Conservation (phyloP, 2,888 invertebrate species). For the Orthosia incerta region DNA sequence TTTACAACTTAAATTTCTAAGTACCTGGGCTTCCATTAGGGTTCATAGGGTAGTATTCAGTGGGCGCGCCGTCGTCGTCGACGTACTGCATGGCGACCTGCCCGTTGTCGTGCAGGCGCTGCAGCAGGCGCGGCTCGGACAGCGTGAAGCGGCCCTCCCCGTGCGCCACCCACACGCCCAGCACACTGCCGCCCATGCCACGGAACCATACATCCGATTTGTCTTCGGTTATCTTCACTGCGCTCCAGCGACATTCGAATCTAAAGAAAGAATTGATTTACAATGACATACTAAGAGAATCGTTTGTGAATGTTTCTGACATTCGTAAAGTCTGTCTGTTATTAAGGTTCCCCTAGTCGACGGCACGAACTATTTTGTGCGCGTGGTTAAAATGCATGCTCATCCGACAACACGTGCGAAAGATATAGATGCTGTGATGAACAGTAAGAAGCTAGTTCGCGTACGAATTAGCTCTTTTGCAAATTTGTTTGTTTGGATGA, state of each 20-base stretch:
- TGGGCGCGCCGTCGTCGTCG: conserved; percentile 94
- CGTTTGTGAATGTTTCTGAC: too few relatives aligned
- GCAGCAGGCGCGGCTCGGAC: conserved; percentile 86
- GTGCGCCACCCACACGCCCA: conserved; percentile 99
- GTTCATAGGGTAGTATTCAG: conserved; percentile 97
- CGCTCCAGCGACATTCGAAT: conserved; percentile 94
- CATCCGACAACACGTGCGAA: too few relatives aligned
- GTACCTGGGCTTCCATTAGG: conserved; percentile 96
- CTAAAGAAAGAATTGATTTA: conserved; percentile 64
- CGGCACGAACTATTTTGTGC: too few relatives aligned
- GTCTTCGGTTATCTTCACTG: conserved; percentile 93
- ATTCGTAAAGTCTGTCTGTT: too few relatives aligned
- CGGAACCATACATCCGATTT: conserved; percentile 95
- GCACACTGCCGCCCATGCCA: conserved; percentile 96
- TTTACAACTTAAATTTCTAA: background rate
- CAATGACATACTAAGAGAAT: too few relatives aligned
- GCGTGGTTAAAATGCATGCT: too few relatives aligned
- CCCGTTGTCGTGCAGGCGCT: conserved; percentile 88
- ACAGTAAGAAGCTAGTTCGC: too few relatives aligned
- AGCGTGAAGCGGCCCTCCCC: conserved; percentile 97
- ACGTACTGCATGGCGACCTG: conserved; percentile 96
- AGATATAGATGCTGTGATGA: too few relatives aligned
- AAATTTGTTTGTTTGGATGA: too few relatives aligned
- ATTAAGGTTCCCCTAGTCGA: too few relatives aligned
- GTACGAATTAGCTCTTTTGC: too few relatives aligned